Evolutionary conservation across 2,797 vertebrate genomes (phyloP), one percentile per base, ranked within the genome.

Genomic region (Vespertilio murinus): DNA sequence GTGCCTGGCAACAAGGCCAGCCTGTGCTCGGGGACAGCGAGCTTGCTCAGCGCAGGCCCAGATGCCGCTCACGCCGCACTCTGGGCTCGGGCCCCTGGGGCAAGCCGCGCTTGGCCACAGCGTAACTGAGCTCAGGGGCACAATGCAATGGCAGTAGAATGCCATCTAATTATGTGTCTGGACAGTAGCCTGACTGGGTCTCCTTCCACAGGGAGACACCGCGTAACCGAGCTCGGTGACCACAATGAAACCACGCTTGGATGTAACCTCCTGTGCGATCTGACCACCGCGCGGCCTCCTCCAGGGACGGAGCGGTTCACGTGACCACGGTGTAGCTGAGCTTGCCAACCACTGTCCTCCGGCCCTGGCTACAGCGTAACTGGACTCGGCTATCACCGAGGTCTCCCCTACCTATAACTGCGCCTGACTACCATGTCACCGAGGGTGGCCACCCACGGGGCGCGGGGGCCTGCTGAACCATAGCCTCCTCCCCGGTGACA

Each of bases 1-100:
- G 95, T 89, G 70, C 84, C 79, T 83, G 73, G 79, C 87, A 40
- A 93, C 74, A 59, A 83, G n/a, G 59, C 47, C 1, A 18, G 42
- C 82, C 90, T 93, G 74, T 92, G 61, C 79, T 65, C 47, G 45
- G 83, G 83, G 40, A 91, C 54, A 70, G 64, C 0, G 1, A 16
- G 70, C 5, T 23, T 2, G 45, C 69, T 56, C 61, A 7, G 18
- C 1, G 40, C 73, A 33, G 64, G 74, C 49, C 78, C 49, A 79
- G 74, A 52, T 74, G 74, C 83, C 2, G 16, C 74, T 77, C 75
- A 10, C 22, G 42, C 17, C 30, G 22, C 49, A 49, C 69, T 65
- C 85, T 49, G 87, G 71, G 22, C 90, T 49, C 11, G 1, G 47
- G 74, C 75, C 74, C 11, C 47, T 16, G 25, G 25, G 67, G 69